Base-by-base conservation (phyloP, 2,888 invertebrate species). In the Apodemia hepburni region DNA sequence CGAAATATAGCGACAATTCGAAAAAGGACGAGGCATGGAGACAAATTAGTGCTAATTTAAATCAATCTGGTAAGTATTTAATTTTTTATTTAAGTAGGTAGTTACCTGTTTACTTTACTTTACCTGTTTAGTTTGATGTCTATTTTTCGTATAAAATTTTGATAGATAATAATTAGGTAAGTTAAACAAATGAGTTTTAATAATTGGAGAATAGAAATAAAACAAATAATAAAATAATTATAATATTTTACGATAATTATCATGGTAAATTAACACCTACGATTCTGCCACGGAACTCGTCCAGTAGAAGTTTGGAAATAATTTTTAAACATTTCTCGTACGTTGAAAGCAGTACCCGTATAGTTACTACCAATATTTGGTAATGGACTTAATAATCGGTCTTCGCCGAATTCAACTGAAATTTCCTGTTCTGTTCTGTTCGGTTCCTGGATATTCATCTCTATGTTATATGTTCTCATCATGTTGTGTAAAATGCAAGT, bases 1-100 rank as follows among this genome's bases (percentile, higher is more conserved):
- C 62, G 17, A 62, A 62, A 62, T 69, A 70, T 59, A 67, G 65
- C 47, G 49, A 70, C 63, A 65, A 9, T 57, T 58, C 62, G 57
- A 70, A 70, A 68, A 70, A 66, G 67, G 68, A 68, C 59, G 63
- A 68, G 65, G 68, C 70, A 54, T 70, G 67, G 62, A 62, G 18
- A 62, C 58, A 68, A 68, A 71, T 69, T 60, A 65, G 65, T 65
- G 62, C 61, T 65, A 65, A 61, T 65, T 68, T 69, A 68, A 67
- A 59, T 2, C 42, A 59, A 59, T 59, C 62, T 58, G 62, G 58
- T 62, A 62, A 49, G 33, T 61, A 61, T 17, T 17, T 61, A 51
- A n/a, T 47, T 42, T 33, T 47, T 29, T 60, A 49, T 18, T 49
- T 17, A 49, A 49, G 22, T 22, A 22, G 22, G 22, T 22, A 22